A percentile compares a stretch with the other conserved stretches of the same genome.
phyloP scores from a whole-genome alignment of 1,140 invertebrate species.

The Drosophila truncata region DNA sequence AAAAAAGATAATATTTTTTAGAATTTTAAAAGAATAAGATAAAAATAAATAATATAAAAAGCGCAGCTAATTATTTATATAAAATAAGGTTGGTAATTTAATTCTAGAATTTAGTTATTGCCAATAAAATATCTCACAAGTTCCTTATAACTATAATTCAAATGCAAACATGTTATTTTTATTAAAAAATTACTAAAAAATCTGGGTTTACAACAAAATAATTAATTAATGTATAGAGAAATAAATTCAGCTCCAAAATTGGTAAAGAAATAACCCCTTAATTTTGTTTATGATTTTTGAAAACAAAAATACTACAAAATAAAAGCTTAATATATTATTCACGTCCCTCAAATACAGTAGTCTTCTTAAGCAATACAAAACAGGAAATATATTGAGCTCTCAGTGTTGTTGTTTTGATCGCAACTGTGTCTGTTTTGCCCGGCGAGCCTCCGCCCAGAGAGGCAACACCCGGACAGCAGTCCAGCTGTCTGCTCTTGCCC shows the following conservation, averaged over 20 bases:
- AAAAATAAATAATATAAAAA: too few species aligned
- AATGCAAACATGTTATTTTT: background rate
- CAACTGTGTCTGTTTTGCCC: conserved; percentile 28
- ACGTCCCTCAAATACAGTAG: background rate
- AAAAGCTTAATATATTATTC: background rate
- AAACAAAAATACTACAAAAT: background rate
- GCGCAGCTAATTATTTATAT: background rate
- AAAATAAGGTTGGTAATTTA: background rate
- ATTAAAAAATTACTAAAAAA: background rate
- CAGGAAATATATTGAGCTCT: background rate
- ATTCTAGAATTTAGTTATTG: background rate
- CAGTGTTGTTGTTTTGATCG: conserved; percentile 21
- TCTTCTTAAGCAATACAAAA: background rate
- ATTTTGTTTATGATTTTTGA: background rate
- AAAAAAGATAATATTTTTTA: background rate
- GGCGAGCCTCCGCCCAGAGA: conserved; percentile 42
- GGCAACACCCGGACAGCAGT: conserved; percentile 10
- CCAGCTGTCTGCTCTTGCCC: conserved; percentile 44
- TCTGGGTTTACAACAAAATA: background rate
- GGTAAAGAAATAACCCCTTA: background rate
- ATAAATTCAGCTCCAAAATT: too few species aligned
- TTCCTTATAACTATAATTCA: background rate
- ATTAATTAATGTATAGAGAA: background rate
- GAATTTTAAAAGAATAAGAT: background rate
- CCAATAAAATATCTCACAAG: background rate